Evolutionary conservation across 1,140 invertebrate species (phyloP), one percentile per base, ranked within the genome.

Genomic region (Brachionus manjavacas): DNA sequence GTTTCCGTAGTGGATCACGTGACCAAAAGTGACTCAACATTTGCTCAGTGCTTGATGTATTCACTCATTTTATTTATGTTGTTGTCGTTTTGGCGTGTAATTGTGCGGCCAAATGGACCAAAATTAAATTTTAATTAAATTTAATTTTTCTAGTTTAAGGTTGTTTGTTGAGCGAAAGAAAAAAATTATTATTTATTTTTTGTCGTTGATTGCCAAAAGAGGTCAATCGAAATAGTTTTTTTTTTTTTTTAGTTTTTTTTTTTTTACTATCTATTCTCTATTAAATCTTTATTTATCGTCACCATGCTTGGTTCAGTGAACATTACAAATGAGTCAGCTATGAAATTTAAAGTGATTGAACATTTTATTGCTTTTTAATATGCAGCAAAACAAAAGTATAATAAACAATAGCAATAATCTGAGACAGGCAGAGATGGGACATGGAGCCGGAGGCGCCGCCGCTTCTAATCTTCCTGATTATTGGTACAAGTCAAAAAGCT

Each of bases 181-280:
- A 60, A 23, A 20, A 60, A 20, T n/a, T n/a, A 20, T 20, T 60
- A 20, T 60, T 60, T 20, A 8, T 55, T 55, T 8, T 60, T 60
- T 60, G 14, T 55, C 7, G 14, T 55, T 55, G 7, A n/a, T n/a
- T 55, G 14, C 4, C 9, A 68, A 68, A 16, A 31, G 66, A 68
- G 66, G 66, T 68, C 66, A 68, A 68, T 68, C 11, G 31, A 68
- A 12, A 31, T 68, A 39, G 28, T 7, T 35, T 35, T 35, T 35
- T 35, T 35, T 35, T 35, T 35, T 35, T 68, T 68, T 68, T 35
- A 68, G n/a, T 35, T 35, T 35, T 35, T 35, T 35, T 35, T 35
- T 35, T 68, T 68, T 68, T 35, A 68, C 66, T 68, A 68, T 68
- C 66, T 68, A 68, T 68, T 68, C 66, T 31, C 66, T 68, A 14